Conservation (phyloP, 1,140 invertebrate species). For the Rhizoglyphus robini region DNA sequence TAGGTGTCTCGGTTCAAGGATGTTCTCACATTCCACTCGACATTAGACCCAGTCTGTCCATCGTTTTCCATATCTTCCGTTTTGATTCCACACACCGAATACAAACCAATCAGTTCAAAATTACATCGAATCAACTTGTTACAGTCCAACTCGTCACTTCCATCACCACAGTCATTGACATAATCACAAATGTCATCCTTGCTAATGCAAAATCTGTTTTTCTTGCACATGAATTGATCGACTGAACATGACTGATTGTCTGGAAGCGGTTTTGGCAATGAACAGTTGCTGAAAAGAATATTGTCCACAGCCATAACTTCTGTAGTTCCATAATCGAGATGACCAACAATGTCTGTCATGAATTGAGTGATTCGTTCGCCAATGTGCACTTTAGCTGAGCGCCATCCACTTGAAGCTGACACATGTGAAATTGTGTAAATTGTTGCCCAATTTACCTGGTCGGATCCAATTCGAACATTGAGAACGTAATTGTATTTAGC, state of each 20-base stretch:
- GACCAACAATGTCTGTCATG: slow-evolving; percentile 11
- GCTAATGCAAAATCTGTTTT: slow-evolving; percentile 21
- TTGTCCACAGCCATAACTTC: slow-evolving; percentile 35
- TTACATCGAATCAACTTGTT: not conserved
- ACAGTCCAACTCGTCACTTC: not conserved
- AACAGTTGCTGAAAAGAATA: slow-evolving; percentile 29
- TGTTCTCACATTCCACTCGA: slow-evolving; percentile 15
- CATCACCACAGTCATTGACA: slow-evolving; percentile 56
- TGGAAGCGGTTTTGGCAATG: slow-evolving; percentile 20
- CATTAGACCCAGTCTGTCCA: not conserved
- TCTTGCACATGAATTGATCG: slow-evolving; percentile 21
- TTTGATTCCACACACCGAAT: not conserved
- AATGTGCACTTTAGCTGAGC: slow-evolving; percentile 19
- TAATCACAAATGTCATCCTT: slow-evolving; percentile 48
- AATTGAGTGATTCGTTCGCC: slow-evolving; percentile 19
- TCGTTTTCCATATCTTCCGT: not conserved
- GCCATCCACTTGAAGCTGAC: slow-evolving; percentile 19
- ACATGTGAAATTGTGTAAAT: not conserved
- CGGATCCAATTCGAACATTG: not conserved
- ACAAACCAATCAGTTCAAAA: not conserved
- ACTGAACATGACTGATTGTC: slow-evolving; percentile 16
- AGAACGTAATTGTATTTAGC: not conserved
- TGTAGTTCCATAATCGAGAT: not conserved
- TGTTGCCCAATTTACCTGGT: not conserved
- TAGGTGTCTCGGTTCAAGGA: not conserved